Percentiles rank a stretch among this genome's conserved stretches.
Conservation (phyloP, 2,888 invertebrate genomes). For the Camponotus fellah region DNA sequence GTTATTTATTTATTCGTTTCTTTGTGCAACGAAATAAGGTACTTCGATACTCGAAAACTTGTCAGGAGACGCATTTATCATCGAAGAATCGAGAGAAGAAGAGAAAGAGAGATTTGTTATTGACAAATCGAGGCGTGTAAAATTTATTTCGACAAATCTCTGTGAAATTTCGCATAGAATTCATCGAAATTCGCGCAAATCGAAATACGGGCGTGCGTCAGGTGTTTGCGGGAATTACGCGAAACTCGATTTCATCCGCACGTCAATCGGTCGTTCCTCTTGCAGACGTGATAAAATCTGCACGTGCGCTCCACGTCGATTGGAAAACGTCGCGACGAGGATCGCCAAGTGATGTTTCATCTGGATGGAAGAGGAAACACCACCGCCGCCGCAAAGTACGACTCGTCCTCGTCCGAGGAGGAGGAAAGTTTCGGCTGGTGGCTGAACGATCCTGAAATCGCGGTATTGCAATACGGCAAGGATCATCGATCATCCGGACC, state of each 20-base stretch:
- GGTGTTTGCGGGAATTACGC: constrained; percentile 28
- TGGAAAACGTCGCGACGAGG: constrained; percentile 27
- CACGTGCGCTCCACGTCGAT: constrained; percentile 34
- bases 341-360: constrained; percentile 75
- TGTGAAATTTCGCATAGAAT: not conserved
- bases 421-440: constrained; percentile 83
- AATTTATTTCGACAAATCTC: constrained; percentile 37
- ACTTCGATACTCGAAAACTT: not conserved
- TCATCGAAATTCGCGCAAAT: not conserved
- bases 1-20: not conserved
- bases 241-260: constrained; percentile 36
- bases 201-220: constrained; percentile 1
- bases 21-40: too few relatives aligned
- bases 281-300: constrained; percentile 35
- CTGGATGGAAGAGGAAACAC: constrained; percentile 67
- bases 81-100: not conserved
- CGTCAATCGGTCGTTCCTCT: constrained; percentile 32
- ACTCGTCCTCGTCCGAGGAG: constrained; percentile 38
- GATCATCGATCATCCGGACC: constrained; percentile 71
- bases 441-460: constrained; percentile 71
- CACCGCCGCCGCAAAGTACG: not conserved
- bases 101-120: not conserved
- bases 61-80: constrained; percentile 5
- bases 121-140: constrained; percentile 14
- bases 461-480: constrained; percentile 21